Conservation (phyloP, 2,113 vertebrate genomes). For the Alouatta palliata region DNA sequence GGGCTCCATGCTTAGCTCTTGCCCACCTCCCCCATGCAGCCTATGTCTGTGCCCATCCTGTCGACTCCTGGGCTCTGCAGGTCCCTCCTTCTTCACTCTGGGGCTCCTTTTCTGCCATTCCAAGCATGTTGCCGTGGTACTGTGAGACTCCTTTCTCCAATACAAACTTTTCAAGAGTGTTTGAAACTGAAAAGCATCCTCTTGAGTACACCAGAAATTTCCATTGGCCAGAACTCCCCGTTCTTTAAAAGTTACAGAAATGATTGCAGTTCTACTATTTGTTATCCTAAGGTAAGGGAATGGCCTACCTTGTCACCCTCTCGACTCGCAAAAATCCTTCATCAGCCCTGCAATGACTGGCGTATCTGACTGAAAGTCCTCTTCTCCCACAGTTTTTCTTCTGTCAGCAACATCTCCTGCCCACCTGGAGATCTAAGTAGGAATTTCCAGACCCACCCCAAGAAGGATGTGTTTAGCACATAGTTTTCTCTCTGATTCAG, state of each 20-base stretch:
- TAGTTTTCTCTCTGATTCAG: not conserved
- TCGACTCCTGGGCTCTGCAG: accelerated
- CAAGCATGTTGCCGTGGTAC: not conserved
- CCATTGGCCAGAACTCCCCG: not conserved
- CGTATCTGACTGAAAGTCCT: not conserved
- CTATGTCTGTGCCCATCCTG: not conserved
- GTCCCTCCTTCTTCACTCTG: not conserved
- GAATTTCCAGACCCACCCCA: not conserved
- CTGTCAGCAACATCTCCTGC: not conserved
- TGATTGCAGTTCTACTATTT: not conserved
- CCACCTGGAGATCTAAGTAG: not conserved
- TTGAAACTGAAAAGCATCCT: not conserved
- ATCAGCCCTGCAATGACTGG: not conserved
- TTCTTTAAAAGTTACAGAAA: not conserved
- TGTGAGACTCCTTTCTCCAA: not conserved
- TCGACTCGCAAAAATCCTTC: not conserved
- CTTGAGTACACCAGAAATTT: not conserved
- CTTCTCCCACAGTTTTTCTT: not conserved
- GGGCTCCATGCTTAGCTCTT: too few relatives aligned
- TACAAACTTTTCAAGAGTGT: not conserved
- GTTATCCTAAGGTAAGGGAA: not conserved
- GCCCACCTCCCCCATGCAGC: too few relatives aligned
- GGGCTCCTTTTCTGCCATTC: not conserved
- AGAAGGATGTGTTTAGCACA: not conserved
- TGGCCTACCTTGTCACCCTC: not conserved